Evolutionary conservation across 2,797 vertebrate species (phyloP).

Genomic region (Macroramphosus scolopax): DNA sequence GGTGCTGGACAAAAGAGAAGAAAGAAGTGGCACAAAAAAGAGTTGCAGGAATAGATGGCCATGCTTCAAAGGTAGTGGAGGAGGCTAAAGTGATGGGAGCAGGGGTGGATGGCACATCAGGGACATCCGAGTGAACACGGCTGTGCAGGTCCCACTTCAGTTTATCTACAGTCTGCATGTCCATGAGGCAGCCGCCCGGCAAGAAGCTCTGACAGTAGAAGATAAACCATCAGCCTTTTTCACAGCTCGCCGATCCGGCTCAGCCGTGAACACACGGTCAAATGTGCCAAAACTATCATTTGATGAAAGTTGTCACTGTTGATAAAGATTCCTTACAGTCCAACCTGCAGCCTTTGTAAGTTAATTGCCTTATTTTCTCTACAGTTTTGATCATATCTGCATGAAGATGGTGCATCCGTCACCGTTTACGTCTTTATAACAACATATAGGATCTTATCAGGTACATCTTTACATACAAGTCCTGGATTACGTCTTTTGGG

Average conservation of each 20-base stretch:
- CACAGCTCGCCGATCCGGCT: slow-evolving; percentile 48
- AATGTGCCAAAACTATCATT: slow-evolving; percentile 47
- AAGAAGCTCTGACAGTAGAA: slow-evolving; percentile 64
- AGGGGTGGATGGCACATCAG: slow-evolving; percentile 53
- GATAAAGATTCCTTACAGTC: background rate
- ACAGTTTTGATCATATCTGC: too few species aligned
- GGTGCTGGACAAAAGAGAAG: slow-evolving; percentile 22
- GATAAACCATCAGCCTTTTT: slow-evolving; percentile 65
- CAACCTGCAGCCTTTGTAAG: slow-evolving; percentile 1
- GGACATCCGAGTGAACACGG: slow-evolving; percentile 63
- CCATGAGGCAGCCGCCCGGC: slow-evolving; percentile 32
- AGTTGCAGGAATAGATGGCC: too few species aligned
- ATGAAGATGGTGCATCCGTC: too few species aligned
- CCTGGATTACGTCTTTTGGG: too few species aligned
- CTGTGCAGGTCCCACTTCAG: slow-evolving; percentile 52
- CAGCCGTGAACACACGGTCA: slow-evolving; percentile 45
- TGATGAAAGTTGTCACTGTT: slow-evolving; percentile 15
- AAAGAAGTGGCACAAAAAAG: slow-evolving; percentile 50
- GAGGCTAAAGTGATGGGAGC: slow-evolving; percentile 55
- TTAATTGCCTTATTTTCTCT: too few species aligned
- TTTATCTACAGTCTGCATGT: slow-evolving; percentile 53
- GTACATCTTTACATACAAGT: too few species aligned
- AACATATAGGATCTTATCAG: too few species aligned
- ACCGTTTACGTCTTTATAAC: too few species aligned
- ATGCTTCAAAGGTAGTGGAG: slow-evolving; percentile 50